Conservation (phyloP, 2,113 vertebrate species). For the Ibidorhyncha struthersii region DNA sequence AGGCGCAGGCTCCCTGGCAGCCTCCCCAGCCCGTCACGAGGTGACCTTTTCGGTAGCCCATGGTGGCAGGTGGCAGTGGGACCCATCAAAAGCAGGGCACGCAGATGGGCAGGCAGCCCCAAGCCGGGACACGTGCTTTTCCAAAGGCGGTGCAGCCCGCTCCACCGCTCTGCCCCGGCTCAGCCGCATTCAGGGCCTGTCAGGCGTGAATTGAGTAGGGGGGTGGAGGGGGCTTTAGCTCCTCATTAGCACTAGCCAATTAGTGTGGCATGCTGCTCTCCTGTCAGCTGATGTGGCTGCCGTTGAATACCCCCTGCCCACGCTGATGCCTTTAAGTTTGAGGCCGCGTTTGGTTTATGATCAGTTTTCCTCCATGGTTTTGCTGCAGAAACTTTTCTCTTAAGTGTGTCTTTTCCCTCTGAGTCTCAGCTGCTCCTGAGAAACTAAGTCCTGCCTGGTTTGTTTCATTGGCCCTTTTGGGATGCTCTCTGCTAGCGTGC, state of each 20-base stretch:
- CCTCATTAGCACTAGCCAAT: constrained; percentile 1
- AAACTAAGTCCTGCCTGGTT: background rate
- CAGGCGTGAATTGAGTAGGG: background rate
- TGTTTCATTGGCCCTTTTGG: background rate
- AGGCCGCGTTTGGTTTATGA: background rate
- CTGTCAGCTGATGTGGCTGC: background rate
- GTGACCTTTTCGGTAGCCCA: background rate
- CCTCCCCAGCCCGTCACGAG: background rate
- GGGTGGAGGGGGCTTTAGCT: background rate
- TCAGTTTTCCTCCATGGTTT: background rate
- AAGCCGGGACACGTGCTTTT: background rate
- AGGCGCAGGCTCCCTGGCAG: background rate
- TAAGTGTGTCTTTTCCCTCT: background rate
- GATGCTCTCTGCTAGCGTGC: background rate
- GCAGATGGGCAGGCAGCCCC: background rate
- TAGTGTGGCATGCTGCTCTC: background rate
- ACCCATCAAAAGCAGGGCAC: background rate
- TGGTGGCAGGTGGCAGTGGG: background rate
- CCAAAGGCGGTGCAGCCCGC: background rate
- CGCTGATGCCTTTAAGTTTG: background rate
- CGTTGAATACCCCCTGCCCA: background rate
- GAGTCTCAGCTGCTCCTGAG: background rate
- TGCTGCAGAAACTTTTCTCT: background rate
- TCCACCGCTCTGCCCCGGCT: rapidly evolving
- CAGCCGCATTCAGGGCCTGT: background rate